Base-by-base conservation (phyloP, 2,888 invertebrate genomes). In the Pristionchus japonicus region DNA sequence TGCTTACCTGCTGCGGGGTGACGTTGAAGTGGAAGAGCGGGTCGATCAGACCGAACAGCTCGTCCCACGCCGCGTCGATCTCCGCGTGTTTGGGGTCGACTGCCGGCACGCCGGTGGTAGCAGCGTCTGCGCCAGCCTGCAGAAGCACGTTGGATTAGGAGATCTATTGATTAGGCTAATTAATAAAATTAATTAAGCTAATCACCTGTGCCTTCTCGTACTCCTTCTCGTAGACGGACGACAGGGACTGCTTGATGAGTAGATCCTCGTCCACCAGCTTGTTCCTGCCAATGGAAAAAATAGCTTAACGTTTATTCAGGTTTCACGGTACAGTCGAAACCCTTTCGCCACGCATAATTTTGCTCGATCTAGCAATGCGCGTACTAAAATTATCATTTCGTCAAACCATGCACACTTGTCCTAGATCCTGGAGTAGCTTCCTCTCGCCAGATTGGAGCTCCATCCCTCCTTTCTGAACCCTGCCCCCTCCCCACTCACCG, bases 181-280 rank as follows among this genome's bases (percentile, higher is more conserved):
- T 49, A 49, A 7, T 52, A 17, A 31, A 49, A 34, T 82, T 23
- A 49, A 52, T n/a, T n/a, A 61, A 23, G 13, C 13, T 0, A 4
- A 43, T 40, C 31, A 80, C 87, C 87, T 87, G 87, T n/a, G 87
- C 87, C 57, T 87, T 87, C 64, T 87, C 87, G 80, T 87, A 87
- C 64, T 87, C 87, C 80, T 87, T 87, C 80, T 87, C 87, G 61
- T 87, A 87, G 77, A 87, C 87, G 31, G 52, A 52, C 31, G 87
- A 43, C 87, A 87, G 80, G 2, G 43, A 77, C 61, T 87, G 77
- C 80, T 87, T 87, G 40, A 87, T 77, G 27, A 87, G 61, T n/a
- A 87, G 87, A 37, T 87, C 87, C 61, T 87, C 87, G 6, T 87
- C 87, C 11, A 57, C 61, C 9, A 80, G 31, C 49, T 52, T 34